A percentile compares a stretch with the other conserved stretches of the same genome.
These are phyloP conservation scores for Colinus virginianus DNA, from an alignment of 2,113 vertebrate genomes.

Conservation along the genomic window DNA sequence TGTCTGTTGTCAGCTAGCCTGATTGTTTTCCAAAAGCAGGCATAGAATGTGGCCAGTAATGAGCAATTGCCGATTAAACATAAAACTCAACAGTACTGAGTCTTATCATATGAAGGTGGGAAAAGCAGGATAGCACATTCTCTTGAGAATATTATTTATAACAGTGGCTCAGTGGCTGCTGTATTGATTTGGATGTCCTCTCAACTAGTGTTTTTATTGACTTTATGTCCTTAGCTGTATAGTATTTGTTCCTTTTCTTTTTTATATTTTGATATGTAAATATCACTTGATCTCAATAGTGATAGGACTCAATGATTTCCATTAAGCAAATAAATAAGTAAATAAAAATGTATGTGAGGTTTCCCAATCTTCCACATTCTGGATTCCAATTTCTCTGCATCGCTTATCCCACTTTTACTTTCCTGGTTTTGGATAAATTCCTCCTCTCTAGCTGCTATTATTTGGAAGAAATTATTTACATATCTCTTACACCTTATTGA, in stretches of 20 bases:
- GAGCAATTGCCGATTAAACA: background rate
- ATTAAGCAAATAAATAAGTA: background rate
- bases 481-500: background rate
- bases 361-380: background rate
- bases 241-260: background rate
- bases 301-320: background rate
- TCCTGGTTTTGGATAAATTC: conserved; percentile 2
- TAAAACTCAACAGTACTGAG: background rate
- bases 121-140: background rate
- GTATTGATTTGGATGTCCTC: conserved; percentile 14
- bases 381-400: accelerated
- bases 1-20: background rate
- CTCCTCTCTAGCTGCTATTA: background rate
- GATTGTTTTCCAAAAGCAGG: background rate
- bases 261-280: background rate
- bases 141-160: conserved; percentile 10
- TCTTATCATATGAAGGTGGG: background rate
- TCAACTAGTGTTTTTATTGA: conserved; percentile 26
- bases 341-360: background rate
- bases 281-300: conserved; percentile 7
- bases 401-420: background rate
- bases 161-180: background rate
- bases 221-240: background rate
- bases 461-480: background rate
- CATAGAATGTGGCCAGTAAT: background rate